Evolutionary conservation across 2,113 vertebrate species (phyloP).

Genomic region (Excalfactoria chinensis): DNA sequence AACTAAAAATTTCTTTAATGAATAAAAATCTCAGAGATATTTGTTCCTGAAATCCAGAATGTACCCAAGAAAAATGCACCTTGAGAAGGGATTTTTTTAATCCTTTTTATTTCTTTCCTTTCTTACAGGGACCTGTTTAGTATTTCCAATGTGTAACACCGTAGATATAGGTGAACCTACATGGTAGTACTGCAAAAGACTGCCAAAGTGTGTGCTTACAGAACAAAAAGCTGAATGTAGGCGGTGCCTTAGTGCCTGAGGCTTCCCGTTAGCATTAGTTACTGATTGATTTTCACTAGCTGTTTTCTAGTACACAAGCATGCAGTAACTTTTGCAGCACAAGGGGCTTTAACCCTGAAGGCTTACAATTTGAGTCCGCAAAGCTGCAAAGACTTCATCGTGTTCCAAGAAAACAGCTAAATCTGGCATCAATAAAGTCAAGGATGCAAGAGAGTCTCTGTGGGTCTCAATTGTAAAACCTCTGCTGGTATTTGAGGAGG

Average conservation of each 20-base stretch:
- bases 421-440: background rate
- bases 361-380: background rate
- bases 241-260: background rate
- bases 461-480: background rate
- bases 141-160: background rate
- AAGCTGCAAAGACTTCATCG: background rate
- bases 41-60: background rate
- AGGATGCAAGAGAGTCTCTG: background rate
- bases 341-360: background rate
- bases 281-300: background rate
- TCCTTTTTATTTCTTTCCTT: no score
- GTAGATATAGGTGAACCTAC: background rate
- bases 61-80: background rate
- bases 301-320: background rate
- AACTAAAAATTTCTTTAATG: background rate
- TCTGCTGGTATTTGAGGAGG: background rate
- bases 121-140: background rate
- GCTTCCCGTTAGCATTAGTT: background rate
- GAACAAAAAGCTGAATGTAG: background rate
- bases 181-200: background rate
- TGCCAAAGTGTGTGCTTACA: background rate
- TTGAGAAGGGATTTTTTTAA: background rate
- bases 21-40: background rate
- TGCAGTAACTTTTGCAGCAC: background rate
- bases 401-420: background rate